Conservation (phyloP, 2,888 invertebrate genomes). For the Heteropelma amictum region DNA sequence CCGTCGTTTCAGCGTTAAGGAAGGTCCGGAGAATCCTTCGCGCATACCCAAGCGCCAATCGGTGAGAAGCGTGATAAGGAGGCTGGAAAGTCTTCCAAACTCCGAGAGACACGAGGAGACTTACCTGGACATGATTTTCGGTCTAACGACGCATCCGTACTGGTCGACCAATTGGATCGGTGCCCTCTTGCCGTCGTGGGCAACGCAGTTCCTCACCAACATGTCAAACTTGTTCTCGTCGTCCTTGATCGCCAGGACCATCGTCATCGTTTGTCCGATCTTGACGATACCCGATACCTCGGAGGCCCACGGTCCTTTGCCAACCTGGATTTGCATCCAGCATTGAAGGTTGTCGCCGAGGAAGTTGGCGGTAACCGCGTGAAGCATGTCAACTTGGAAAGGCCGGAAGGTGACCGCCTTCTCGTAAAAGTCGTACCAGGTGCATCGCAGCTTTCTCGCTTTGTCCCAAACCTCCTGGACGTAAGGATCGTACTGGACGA, state of each 20-base stretch:
- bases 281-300: conserved; percentile 97
- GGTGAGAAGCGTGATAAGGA: too few species aligned
- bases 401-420: conserved; percentile 96
- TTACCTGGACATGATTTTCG: conserved; percentile 91
- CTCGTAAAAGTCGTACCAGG: conserved; percentile 98
- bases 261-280: conserved; percentile 97
- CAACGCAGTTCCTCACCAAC: conserved; percentile 95
- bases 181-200: conserved; percentile 95
- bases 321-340: conserved; percentile 98
- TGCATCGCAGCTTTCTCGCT: conserved; percentile 93
- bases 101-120: not conserved
- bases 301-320: conserved; percentile 98
- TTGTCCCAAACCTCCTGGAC: conserved; percentile 98
- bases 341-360: conserved; percentile 96
- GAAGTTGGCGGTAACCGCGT: conserved; percentile 97
- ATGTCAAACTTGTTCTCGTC: conserved; percentile 98
- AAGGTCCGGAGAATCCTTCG: not conserved
- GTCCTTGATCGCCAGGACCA: conserved; percentile 97
- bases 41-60: too few species aligned
- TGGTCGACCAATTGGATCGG: conserved; percentile 96
- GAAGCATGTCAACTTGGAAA: conserved; percentile 97
- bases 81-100: not conserved
- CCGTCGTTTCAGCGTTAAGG: too few species aligned
- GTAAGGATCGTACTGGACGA: conserved; percentile 96
- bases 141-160: conserved; percentile 94